phyloP scores from a whole-genome alignment of 2,113 vertebrate species.

The Lichenostomus cassidix region DNA sequence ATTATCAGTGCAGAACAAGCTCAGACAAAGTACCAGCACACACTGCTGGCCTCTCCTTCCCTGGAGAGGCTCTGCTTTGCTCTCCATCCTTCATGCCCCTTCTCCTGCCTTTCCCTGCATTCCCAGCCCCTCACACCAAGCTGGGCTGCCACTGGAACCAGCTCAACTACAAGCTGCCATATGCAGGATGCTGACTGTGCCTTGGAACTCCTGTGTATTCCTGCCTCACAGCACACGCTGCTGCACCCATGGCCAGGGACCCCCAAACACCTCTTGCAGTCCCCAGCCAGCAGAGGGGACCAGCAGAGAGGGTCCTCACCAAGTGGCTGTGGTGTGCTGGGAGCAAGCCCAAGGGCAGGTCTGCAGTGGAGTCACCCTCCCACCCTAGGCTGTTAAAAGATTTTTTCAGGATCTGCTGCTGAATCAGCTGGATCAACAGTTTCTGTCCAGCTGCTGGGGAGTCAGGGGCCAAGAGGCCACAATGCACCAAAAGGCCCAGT shows the following conservation, averaged over 20 bases:
- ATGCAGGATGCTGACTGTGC: accelerated
- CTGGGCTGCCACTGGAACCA: background rate
- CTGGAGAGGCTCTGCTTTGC: background rate
- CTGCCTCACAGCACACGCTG: accelerated
- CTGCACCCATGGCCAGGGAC: background rate
- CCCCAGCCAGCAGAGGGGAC: background rate
- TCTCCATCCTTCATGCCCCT: background rate
- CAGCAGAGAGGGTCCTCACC: background rate
- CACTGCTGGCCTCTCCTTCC: background rate
- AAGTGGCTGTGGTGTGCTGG: background rate
- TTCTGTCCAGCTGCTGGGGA: slow-evolving; percentile 43
- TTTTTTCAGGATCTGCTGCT: slow-evolving; percentile 17
- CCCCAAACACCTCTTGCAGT: background rate
- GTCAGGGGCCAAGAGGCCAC: background rate
- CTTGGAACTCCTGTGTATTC: background rate
- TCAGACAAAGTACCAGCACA: background rate
- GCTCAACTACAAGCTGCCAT: accelerated
- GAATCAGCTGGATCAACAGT: background rate
- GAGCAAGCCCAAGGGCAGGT: accelerated
- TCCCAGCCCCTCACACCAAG: background rate
- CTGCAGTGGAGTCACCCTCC: background rate
- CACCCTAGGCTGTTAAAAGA: accelerated
- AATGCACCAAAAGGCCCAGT: background rate
- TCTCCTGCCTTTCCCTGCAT: background rate
- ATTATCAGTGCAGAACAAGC: background rate